These are phyloP conservation scores for Apogon hyalosoma DNA, from an alignment of 2,797 vertebrate genomes.

Conservation along the genomic window DNA sequence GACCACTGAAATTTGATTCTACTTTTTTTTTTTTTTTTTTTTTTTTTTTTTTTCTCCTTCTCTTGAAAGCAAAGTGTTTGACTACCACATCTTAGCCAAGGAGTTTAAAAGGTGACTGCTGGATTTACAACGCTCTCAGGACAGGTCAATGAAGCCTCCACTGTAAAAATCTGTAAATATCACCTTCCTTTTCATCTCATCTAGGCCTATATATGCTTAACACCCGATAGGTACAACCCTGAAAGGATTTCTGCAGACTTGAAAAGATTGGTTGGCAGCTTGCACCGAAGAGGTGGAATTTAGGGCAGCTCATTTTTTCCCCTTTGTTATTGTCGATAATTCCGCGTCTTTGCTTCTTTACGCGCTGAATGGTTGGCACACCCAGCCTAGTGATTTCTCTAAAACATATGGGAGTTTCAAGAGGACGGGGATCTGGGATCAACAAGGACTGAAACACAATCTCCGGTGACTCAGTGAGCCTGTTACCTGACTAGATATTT, in stretches of 20 bases:
- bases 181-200: constrained; percentile 50
- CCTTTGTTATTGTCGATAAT: constrained; percentile 49
- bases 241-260: constrained; percentile 53
- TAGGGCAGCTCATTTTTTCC: constrained; percentile 16
- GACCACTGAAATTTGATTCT: constrained; percentile 68
- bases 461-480: constrained; percentile 67
- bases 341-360: constrained; percentile 39
- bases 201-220: constrained; percentile 29
- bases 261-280: constrained; percentile 54
- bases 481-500: constrained; percentile 62
- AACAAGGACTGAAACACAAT: constrained; percentile 77
- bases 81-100: not conserved
- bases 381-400: constrained; percentile 45
- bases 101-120: constrained; percentile 21
- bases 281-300: constrained; percentile 41
- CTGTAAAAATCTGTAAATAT: constrained; percentile 48
- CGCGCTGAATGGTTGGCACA: constrained; percentile 71
- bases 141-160: constrained; percentile 27
- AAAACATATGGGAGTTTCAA: constrained; percentile 56
- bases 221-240: constrained; percentile 48
- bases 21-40: no score
- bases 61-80: constrained; percentile 29
- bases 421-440: constrained; percentile 52
- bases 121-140: constrained; percentile 29
- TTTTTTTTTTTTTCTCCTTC: constrained; percentile 28